A percentile compares a stretch with the other conserved stretches of the same genome.
Conservation (phyloP, 2,888 invertebrate species). For the Cosmorhoe ocellata region DNA sequence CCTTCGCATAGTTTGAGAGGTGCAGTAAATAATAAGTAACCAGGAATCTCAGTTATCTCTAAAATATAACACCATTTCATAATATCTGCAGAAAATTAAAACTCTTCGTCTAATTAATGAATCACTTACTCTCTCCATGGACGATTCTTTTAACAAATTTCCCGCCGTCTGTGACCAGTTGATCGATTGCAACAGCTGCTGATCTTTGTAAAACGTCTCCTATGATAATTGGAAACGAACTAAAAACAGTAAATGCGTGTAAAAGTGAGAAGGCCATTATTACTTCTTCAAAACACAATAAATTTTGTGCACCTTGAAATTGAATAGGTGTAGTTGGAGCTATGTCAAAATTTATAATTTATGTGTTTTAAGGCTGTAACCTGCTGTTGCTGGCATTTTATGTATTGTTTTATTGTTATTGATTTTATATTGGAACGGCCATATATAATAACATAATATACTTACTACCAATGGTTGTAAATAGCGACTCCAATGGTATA, state of each 20-base stretch:
- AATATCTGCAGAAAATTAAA: conserved; percentile 14
- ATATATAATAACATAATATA: no score
- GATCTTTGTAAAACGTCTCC: conserved; percentile 30
- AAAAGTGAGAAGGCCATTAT: conserved; percentile 38
- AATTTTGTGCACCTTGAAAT: conserved; percentile 37
- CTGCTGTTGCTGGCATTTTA: conserved; percentile 20
- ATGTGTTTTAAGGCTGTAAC: conserved; percentile 17
- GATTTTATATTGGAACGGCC: conserved; percentile 17
- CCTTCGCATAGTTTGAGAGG: conserved; percentile 63
- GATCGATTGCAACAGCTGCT: conserved; percentile 34
- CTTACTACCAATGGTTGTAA: no score
- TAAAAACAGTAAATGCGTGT: conserved; percentile 42
- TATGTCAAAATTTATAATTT: conserved; percentile 28
- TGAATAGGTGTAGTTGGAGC: conserved; percentile 26
- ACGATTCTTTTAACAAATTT: conserved; percentile 45
- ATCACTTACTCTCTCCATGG: conserved; percentile 54
- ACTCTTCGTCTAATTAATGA: conserved; percentile 15
- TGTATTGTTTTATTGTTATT: conserved; percentile 20
- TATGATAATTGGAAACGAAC: conserved; percentile 40
- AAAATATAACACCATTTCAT: conserved; percentile 42
- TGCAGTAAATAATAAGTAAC: conserved; percentile 61
- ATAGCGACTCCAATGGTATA: no score
- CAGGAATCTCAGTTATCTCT: conserved; percentile 47
- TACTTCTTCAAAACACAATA: conserved; percentile 19
- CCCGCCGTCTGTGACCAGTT: conserved; percentile 44